Evolutionary conservation across 2,113 vertebrate species (phyloP).

Genomic region (Corythoichthys haematopterus): DNA sequence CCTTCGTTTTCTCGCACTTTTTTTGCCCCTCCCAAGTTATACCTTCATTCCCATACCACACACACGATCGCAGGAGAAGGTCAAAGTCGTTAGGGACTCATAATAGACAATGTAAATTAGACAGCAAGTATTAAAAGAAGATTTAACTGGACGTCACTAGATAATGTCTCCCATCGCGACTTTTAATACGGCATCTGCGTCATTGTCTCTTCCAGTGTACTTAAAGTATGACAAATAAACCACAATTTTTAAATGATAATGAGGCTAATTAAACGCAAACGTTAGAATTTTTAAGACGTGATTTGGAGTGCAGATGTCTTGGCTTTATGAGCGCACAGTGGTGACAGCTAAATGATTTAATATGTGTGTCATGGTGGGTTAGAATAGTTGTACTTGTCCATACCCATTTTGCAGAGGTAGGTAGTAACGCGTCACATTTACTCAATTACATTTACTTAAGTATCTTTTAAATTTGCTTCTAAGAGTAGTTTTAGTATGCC

Average conservation of each 20-base stretch:
- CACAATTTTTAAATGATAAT: background rate
- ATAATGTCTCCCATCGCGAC: conserved; percentile 18
- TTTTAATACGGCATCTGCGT: conserved; percentile 6
- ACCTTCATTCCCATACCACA: background rate
- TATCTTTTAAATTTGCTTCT: too few relatives aligned
- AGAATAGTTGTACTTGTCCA: background rate
- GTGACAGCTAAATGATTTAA: background rate
- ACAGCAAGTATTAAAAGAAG: conserved; percentile 39
- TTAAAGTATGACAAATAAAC: background rate
- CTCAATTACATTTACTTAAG: too few relatives aligned
- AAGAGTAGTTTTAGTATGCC: too few relatives aligned
- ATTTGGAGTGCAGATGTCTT: background rate
- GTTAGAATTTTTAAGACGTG: background rate
- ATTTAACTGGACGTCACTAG: conserved; percentile 39
- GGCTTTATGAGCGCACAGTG: background rate
- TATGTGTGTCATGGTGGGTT: background rate
- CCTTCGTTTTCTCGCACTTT: conserved; percentile 33
- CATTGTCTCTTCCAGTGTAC: background rate
- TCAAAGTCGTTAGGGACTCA: conserved; percentile 59
- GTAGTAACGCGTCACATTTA: background rate
- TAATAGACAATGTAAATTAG: conserved; percentile 59
- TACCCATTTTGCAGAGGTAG: background rate
- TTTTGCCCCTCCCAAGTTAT: conserved; percentile 9
- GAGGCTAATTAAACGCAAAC: background rate
- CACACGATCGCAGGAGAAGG: conserved; percentile 49